Percentiles rank a stretch among this genome's conserved stretches.
Conservation (phyloP, 2,888 invertebrate species). For the Luperina testacea region DNA sequence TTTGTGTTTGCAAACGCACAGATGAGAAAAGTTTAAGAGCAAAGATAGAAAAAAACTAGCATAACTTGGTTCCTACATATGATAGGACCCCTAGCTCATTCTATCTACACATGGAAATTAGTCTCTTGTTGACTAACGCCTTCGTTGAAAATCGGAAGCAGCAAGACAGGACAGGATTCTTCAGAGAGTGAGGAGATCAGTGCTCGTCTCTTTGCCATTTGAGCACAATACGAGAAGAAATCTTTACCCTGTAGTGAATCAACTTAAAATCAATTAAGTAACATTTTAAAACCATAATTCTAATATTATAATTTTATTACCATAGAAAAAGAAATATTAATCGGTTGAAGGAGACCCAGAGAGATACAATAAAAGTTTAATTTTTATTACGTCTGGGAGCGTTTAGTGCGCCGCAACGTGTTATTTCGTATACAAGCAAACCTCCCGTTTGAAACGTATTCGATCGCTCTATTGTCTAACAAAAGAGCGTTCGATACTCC, state of each 20-base stretch:
- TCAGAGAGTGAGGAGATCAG: constrained; percentile 33
- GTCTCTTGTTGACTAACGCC: constrained; percentile 27
- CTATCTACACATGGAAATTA: constrained; percentile 16
- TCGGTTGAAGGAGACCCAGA: too few relatives aligned
- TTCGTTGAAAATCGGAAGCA: constrained; percentile 35
- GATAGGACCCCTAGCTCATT: background rate
- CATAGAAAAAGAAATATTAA: background rate
- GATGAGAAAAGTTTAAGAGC: too few relatives aligned
- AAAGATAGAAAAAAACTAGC: background rate
- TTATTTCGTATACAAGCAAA: background rate
- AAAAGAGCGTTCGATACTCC: background rate
- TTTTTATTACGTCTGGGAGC: too few relatives aligned
- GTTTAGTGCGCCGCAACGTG: too few relatives aligned
- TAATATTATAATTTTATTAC: background rate
- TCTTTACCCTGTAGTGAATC: constrained; percentile 29
- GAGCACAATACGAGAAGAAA: constrained; percentile 8
- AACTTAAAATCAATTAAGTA: background rate
- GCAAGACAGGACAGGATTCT: constrained; percentile 35
- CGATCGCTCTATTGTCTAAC: background rate
- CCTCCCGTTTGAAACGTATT: background rate
- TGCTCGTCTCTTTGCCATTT: constrained; percentile 34
- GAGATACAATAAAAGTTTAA: too few relatives aligned
- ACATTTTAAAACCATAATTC: background rate
- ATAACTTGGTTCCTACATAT: background rate
- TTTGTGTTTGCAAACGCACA: background rate